These are phyloP conservation scores for Uropetala carovei DNA, from an alignment of 2,888 invertebrate species.

Conservation along the genomic window DNA sequence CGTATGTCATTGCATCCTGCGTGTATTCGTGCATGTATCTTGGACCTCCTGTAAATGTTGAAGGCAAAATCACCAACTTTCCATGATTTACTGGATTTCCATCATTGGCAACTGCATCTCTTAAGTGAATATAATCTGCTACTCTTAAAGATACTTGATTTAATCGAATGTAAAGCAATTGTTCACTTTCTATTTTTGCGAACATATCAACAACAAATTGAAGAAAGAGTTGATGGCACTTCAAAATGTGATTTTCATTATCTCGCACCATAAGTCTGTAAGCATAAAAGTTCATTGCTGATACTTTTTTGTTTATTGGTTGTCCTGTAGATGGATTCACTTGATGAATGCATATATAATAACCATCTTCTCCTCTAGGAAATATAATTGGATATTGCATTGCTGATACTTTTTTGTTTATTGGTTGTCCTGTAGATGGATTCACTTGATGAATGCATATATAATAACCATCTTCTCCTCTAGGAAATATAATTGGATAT, in stretches of 20 bases:
- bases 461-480: too few species aligned
- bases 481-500: too few species aligned
- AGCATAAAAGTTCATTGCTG: conserved; percentile 66
- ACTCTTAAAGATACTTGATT: conserved; percentile 69
- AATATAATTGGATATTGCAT: neutral
- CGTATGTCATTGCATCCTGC: conserved; percentile 72
- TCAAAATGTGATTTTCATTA: conserved; percentile 66
- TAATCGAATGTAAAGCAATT: conserved; percentile 68
- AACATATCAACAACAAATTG: conserved; percentile 71
- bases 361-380: neutral
- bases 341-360: neutral
- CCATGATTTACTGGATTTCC: neutral
- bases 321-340: too few species aligned
- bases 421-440: too few species aligned
- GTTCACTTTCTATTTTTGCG: conserved; percentile 70
- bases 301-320: too few species aligned
- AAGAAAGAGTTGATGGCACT: conserved; percentile 69
- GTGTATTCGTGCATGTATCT: conserved; percentile 70
- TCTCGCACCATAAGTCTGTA: conserved; percentile 68
- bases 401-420: too few species aligned
- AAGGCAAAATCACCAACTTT: neutral
- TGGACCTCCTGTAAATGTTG: conserved; percentile 69
- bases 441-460: too few species aligned
- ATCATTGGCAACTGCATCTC: conserved; percentile 68
- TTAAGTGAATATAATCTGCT: conserved; percentile 69